Conservation (phyloP, 2,797 vertebrate genomes). For the Dicrostonyx torquatus region DNA sequence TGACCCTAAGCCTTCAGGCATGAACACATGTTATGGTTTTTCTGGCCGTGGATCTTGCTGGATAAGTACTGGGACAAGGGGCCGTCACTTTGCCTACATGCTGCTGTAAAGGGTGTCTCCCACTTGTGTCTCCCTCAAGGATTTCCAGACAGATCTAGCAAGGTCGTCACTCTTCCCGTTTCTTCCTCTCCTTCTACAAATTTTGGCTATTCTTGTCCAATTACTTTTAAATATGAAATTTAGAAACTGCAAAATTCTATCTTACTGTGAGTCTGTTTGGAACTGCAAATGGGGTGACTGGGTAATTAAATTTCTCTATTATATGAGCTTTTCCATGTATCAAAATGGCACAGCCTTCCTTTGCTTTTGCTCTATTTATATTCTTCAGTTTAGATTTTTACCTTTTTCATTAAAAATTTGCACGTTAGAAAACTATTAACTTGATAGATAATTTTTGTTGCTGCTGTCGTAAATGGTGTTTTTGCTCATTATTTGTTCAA, state of each 20-base stretch:
- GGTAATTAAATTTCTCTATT: background rate
- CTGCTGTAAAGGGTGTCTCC: background rate
- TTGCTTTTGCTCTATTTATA: slow-evolving; percentile 18
- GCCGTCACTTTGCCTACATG: background rate
- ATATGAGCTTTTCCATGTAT: background rate
- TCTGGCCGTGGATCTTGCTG: background rate
- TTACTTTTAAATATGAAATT: slow-evolving; percentile 42
- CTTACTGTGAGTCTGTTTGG: background rate
- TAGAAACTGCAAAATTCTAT: slow-evolving; percentile 23
- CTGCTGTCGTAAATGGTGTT: background rate
- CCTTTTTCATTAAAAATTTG: background rate
- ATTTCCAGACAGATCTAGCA: background rate
- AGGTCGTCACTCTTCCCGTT: background rate
- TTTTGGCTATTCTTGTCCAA: background rate
- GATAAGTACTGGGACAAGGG: background rate
- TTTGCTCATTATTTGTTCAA: background rate
- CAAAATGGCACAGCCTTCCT: background rate
- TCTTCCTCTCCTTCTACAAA: background rate
- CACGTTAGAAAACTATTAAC: slow-evolving; percentile 21
- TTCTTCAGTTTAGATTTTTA: background rate
- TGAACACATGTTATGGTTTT: background rate
- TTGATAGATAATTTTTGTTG: slow-evolving; percentile 32
- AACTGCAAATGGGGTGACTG: background rate
- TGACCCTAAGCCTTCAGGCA: background rate
- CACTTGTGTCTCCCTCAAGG: background rate